Conservation (phyloP, 2,888 invertebrate genomes). For the Hyppa rectilinea region DNA sequence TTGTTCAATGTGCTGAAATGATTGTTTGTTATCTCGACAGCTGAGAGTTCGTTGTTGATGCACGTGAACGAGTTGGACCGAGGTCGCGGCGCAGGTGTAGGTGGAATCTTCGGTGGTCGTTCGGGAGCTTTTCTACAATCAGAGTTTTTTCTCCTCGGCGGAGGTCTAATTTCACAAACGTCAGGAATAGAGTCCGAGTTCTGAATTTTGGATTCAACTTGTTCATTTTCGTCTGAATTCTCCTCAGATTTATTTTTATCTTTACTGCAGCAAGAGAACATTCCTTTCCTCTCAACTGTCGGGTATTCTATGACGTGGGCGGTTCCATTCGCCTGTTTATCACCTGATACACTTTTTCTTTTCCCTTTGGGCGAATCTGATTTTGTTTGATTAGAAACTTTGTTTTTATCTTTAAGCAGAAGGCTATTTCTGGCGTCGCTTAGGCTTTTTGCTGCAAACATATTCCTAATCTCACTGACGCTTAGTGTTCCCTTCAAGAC, state of each 20-base stretch:
- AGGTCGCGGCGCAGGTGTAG: slow-evolving; percentile 88
- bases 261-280: slow-evolving; percentile 93
- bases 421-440: slow-evolving; percentile 89
- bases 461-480: slow-evolving; percentile 89
- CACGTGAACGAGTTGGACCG: slow-evolving; percentile 91
- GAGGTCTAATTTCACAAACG: slow-evolving; percentile 91
- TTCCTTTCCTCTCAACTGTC: slow-evolving; percentile 93
- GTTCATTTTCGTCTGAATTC: slow-evolving; percentile 84
- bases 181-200: slow-evolving; percentile 86
- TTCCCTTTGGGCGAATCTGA: slow-evolving; percentile 87
- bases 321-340: slow-evolving; percentile 85
- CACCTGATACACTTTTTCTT: slow-evolving; percentile 82
- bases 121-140: slow-evolving; percentile 92
- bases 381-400: slow-evolving; percentile 78
- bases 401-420: slow-evolving; percentile 86
- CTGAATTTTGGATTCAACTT: slow-evolving; percentile 80
- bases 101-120: slow-evolving; percentile 92
- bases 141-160: slow-evolving; percentile 91
- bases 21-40: slow-evolving; percentile 84
- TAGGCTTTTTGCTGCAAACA: slow-evolving; percentile 87
- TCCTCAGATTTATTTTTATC: slow-evolving; percentile 90
- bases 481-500: slow-evolving; percentile 91
- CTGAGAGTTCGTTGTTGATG: slow-evolving; percentile 84
- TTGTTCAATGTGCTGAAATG: slow-evolving; percentile 87
- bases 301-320: slow-evolving; percentile 93